A percentile compares a stretch with the other conserved stretches of the same genome.
These are phyloP conservation scores for Aptenodytes patagonicus DNA, from an alignment of 2,113 vertebrate genomes.

Conservation along the genomic window DNA sequence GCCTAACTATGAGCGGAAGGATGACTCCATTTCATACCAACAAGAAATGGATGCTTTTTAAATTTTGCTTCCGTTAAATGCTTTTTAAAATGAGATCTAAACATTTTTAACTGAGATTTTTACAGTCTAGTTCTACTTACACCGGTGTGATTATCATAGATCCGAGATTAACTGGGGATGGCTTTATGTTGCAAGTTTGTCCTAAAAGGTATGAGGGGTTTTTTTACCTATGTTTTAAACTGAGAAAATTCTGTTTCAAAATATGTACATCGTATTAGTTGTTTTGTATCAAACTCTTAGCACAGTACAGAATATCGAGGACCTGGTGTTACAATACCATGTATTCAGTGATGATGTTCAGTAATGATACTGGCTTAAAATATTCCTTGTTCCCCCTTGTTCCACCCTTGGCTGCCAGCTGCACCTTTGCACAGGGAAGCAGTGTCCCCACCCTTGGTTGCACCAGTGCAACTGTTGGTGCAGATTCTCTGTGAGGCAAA, in stretches of 20 bases:
- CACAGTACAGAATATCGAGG: neutral
- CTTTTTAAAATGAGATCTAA: neutral
- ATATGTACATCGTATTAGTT: neutral
- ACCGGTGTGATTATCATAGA: accelerated
- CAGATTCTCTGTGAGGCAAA: neutral
- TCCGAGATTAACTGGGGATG: neutral
- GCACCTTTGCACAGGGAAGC: neutral
- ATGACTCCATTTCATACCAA: neutral
- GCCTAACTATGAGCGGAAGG: neutral
- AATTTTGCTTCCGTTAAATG: neutral
- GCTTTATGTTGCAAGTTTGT: neutral
- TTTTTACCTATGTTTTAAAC: neutral
- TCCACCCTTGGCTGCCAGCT: neutral
- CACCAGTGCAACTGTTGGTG: neutral
- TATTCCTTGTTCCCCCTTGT: neutral
- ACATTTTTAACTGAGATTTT: neutral
- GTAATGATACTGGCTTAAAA: neutral
- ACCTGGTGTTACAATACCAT: neutral
- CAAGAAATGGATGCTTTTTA: neutral
- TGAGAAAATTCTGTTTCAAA: neutral
- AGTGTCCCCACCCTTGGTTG: neutral
- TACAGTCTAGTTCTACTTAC: neutral
- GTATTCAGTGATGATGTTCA: neutral
- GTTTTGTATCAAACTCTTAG: neutral
- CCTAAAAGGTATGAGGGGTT: neutral